Conservation (phyloP, 1,140 invertebrate genomes). For the Orchestia grillus region DNA sequence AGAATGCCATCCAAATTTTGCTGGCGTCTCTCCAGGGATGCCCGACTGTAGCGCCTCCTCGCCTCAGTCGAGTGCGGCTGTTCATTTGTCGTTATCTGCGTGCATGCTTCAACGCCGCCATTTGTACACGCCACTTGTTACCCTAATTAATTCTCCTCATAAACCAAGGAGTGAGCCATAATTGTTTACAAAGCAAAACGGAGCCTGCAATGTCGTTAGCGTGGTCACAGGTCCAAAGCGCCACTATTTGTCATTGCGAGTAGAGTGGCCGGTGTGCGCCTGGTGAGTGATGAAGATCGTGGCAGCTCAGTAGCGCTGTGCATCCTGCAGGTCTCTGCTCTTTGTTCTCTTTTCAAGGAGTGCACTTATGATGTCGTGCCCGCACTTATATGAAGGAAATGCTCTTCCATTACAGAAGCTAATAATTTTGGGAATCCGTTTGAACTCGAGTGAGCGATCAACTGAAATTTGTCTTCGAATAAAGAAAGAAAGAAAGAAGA, state of each 20-base stretch:
- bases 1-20: neutral
- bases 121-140: constrained; percentile 45
- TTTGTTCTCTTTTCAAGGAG: too few species aligned
- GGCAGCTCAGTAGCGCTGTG: too few species aligned
- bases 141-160: constrained; percentile 49
- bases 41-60: neutral
- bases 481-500: too few species aligned
- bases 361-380: too few species aligned
- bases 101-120: neutral
- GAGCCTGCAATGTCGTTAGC: constrained; percentile 50
- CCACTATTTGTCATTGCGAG: constrained; percentile 1
- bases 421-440: too few species aligned
- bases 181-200: constrained; percentile 50
- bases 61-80: neutral
- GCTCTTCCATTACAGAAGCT: too few species aligned
- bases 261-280: neutral
- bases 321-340: too few species aligned
- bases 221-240: constrained; percentile 44
- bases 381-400: too few species aligned
- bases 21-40: neutral
- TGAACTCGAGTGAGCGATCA: too few species aligned
- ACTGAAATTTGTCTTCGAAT: too few species aligned
- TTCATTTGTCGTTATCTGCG: neutral
- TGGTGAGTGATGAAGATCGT: neutral
- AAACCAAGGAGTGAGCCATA: constrained; percentile 39